Evolutionary conservation across 2,113 vertebrate genomes (phyloP).

Genomic region (Boulengeromyrus knoepffleri): DNA sequence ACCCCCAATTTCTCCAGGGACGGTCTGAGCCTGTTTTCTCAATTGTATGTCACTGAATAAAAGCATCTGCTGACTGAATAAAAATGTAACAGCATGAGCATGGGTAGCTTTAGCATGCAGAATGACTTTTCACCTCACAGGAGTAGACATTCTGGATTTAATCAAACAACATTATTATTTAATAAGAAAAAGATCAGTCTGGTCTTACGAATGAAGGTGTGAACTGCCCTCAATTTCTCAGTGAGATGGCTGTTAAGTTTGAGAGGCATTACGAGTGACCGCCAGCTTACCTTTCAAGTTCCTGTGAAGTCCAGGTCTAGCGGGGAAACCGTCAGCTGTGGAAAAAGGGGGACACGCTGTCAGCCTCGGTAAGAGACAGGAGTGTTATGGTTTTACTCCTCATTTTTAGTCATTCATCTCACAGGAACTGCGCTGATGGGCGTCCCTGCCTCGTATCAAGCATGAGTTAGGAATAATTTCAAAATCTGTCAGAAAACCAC

Average conservation of each 20-base stretch:
- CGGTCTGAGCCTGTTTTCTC: neutral
- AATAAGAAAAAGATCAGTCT: neutral
- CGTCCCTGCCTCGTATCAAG: neutral
- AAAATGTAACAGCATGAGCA: neutral
- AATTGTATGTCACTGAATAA: neutral
- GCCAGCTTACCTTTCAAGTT: slow-evolving; percentile 57
- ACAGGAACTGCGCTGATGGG: neutral
- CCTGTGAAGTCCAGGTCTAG: slow-evolving; percentile 62
- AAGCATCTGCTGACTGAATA: neutral
- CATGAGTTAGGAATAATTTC: neutral
- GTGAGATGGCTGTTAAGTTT: neutral
- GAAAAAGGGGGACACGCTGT: neutral
- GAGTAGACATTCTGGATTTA: neutral
- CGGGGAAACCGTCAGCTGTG: slow-evolving; percentile 63
- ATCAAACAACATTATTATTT: neutral
- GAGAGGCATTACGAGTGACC: neutral
- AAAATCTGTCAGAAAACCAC: neutral
- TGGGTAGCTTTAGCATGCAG: neutral
- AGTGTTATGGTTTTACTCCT: neutral
- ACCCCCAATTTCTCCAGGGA: neutral
- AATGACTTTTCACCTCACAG: neutral
- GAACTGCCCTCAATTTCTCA: neutral
- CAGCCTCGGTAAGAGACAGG: neutral
- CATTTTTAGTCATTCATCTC: neutral
- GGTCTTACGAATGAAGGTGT: neutral